Evolutionary conservation across 2,113 vertebrate genomes (phyloP), one percentile per base, ranked within the genome.

Genomic region (Gavialis gangeticus): DNA sequence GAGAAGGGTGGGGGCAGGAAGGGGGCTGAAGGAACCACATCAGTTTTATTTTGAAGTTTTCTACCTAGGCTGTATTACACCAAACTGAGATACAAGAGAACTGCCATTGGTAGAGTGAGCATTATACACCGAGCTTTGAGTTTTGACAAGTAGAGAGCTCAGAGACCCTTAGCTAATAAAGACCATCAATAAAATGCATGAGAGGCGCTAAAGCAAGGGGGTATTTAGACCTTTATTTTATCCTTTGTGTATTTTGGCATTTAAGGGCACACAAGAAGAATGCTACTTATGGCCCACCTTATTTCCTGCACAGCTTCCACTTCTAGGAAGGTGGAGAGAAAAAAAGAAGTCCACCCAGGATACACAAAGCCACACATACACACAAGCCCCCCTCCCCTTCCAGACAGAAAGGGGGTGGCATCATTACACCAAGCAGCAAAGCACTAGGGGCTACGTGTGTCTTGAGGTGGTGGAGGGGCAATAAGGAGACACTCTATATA

Each of bases 241-340:
- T 95, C 95, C 95, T 94, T 89, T 64, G 94, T 82, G 91, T 85
- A 91, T 89, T 97, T 95, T 97, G 97, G 97, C 96, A 96, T 96
- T 84, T 78, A 82, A 84, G 95, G 94, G 85, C 95, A 69, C 94
- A 82, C 93, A 37, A 85, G 57, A 59, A 62, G 56, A 79, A 77
- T 80, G 27, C 85, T 69, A 90, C 84, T 87, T 67, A 64, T 67
- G 88, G 84, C 79, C 78, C 92, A 28, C 73, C 63, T 27, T 67
- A 77, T 64, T 83, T 85, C 85, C 89, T 25, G 55, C 60, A 67
- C 54, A 3, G 62, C 12, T 10, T 55, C 82, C 76, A 19, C 15
- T 10, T 30, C 27, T 37, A 7, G 64, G 59, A 56, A 24, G 83
- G 57, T 46, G 25, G 90, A 85, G 64, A 56, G 93, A 78, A 78